These are phyloP conservation scores for Kryphioiulus occultus DNA, from an alignment of 2,888 invertebrate species.

Conservation along the genomic window DNA sequence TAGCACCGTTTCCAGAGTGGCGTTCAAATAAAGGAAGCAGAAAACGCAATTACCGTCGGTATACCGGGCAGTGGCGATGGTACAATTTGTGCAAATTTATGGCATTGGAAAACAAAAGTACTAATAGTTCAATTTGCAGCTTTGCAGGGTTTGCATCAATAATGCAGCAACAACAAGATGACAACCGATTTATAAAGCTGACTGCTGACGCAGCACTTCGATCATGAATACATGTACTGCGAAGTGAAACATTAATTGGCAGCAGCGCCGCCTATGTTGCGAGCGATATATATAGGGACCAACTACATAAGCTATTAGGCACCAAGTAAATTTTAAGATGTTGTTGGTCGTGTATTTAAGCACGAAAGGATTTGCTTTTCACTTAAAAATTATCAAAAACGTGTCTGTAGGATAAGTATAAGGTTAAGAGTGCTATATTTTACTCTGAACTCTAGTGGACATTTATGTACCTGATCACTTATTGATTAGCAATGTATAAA, in stretches of 20 bases:
- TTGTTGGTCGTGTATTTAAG: too few species aligned
- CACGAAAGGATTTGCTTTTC: too few species aligned
- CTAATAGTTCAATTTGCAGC: conserved; percentile 9
- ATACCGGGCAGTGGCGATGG: background rate
- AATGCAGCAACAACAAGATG: background rate
- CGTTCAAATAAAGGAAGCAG: background rate
- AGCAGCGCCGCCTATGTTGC: background rate
- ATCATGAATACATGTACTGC: background rate
- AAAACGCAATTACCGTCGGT: background rate
- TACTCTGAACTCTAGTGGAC: too few species aligned
- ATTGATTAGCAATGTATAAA: too few species aligned
- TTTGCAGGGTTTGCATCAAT: background rate
- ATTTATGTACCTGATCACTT: too few species aligned
- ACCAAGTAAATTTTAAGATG: too few species aligned
- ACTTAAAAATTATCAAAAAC: too few species aligned
- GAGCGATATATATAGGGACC: too few species aligned
- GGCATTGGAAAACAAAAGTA: background rate
- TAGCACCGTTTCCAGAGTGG: background rate
- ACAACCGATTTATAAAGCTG: background rate
- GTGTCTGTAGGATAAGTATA: too few species aligned
- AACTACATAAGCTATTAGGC: too few species aligned
- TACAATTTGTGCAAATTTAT: conserved; percentile 34
- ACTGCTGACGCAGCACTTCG: conserved; percentile 4
- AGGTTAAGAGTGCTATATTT: too few species aligned
- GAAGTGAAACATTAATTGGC: background rate